A percentile compares a stretch with the other conserved stretches of the same genome.
These are phyloP conservation scores for Dolichallabes microphthalmus DNA, from an alignment of 2,113 vertebrate genomes.

Conservation along the genomic window DNA sequence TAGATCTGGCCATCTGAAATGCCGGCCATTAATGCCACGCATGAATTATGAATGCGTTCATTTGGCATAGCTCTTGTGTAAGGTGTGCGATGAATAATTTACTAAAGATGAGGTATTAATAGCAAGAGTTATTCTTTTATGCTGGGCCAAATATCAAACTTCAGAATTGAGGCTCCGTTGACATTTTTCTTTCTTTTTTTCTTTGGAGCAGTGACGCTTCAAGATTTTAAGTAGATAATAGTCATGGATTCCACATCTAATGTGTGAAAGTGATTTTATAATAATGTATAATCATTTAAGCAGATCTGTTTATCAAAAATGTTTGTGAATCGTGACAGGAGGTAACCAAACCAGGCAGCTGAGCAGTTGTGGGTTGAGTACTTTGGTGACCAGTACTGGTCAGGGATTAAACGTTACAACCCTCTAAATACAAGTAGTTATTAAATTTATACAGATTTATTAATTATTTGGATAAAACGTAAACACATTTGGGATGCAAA, in stretches of 20 bases:
- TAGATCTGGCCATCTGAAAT: constrained; percentile 38
- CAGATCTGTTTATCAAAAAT: background rate
- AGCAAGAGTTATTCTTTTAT: background rate
- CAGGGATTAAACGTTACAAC: background rate
- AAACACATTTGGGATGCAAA: background rate
- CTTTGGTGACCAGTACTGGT: background rate
- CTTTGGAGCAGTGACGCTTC: background rate
- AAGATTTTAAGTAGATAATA: background rate
- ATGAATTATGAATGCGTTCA: constrained; percentile 44
- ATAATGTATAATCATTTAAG: background rate
- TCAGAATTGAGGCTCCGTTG: background rate
- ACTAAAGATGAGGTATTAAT: constrained; percentile 28
- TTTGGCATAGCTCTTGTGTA: constrained; percentile 24
- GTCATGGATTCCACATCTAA: too few species aligned
- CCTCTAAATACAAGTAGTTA: background rate
- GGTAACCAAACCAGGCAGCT: background rate
- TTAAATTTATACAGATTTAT: background rate
- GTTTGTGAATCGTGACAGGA: background rate
- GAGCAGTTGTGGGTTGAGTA: background rate
- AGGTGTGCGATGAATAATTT: constrained; percentile 33
- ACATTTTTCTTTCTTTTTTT: background rate
- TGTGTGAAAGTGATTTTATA: background rate
- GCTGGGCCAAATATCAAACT: background rate
- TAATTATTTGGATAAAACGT: background rate
- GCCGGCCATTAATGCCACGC: constrained; percentile 30